Evolutionary conservation across 2,113 vertebrate genomes (phyloP), one percentile per base, ranked within the genome.

Genomic region (Aptenodytes patagonicus): DNA sequence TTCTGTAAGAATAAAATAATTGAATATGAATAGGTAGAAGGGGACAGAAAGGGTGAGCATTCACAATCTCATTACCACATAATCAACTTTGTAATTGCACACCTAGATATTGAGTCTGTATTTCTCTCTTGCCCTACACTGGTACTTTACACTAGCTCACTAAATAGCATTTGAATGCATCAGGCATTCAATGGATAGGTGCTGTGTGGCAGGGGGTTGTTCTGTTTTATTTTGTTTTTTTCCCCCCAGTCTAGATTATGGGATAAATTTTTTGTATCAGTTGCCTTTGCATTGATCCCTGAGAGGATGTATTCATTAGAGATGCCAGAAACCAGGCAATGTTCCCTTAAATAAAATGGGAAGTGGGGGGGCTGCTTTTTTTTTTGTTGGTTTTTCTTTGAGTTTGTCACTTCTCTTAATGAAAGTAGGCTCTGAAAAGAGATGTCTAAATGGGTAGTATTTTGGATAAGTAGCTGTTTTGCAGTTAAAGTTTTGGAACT

Each of bases 1-100:
- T 87, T 93, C 70, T 83, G 13, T 47, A 71, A 94, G 52, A 91
- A 71, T 64, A 84, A 95, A 76, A 75, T 86, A 89, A 71, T 85
- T 71, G 24, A 72, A 78, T 89, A 55, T 52, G 81, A 91, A 69
- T 68, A 68, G 15, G 21, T 72, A 72, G 65, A 92, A 81, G n/a
- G 24, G n/a, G 66, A 60, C 17, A 64, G 25, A 93, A 79, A 47
- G 15, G 24, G 28, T 90, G 57, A 94, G 58, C 12, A 61, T 72
- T 70, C 22, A 66, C 32, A 61, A 11, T 46, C 36, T 72, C 69
- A 91, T 87, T 73, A 84, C 42, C 36, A 40, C 87, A 28, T 85
- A 84, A 91, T 93, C 70, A 75, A 6, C 28, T 90, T 64, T 57
- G 26, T 86, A 62, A 90, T 80, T 96, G 21, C 34, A 61, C 26